These are phyloP conservation scores for Idaea dimidiata DNA, from an alignment of 2,888 invertebrate species.

Conservation along the genomic window DNA sequence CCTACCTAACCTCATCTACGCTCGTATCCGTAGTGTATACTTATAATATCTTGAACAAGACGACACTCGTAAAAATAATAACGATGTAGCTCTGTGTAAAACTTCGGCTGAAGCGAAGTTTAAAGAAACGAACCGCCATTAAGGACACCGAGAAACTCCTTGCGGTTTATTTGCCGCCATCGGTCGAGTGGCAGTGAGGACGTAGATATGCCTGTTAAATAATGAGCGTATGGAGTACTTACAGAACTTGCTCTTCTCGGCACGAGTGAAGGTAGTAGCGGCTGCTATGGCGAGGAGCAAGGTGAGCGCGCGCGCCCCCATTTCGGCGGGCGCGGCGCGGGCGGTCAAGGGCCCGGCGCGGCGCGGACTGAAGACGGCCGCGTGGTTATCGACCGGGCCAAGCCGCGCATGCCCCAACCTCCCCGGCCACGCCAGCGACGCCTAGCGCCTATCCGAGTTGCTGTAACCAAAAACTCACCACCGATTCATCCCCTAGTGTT, in stretches of 20 bases:
- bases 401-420: slow-evolving; percentile 27
- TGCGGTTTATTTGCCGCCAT: slow-evolving; percentile 22
- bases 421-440: not conserved
- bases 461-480: slow-evolving; percentile 11
- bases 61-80: not conserved
- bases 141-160: slow-evolving; percentile 20
- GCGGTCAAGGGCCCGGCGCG: slow-evolving; percentile 53
- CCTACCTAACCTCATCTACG: slow-evolving; percentile 18
- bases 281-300: slow-evolving; percentile 59
- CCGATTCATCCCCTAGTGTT: slow-evolving; percentile 19
- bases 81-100: slow-evolving; percentile 22
- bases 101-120: slow-evolving; percentile 24
- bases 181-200: slow-evolving; percentile 5
- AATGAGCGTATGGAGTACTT: slow-evolving; percentile 43
- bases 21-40: slow-evolving; percentile 34
- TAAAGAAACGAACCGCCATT: slow-evolving; percentile 28
- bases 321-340: slow-evolving; percentile 72
- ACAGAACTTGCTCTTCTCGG: slow-evolving; percentile 80
- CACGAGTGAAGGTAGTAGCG: slow-evolving; percentile 51
- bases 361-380: slow-evolving; percentile 49
- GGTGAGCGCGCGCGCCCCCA: slow-evolving; percentile 68
- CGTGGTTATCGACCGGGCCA: slow-evolving; percentile 42
- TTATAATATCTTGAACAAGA: not conserved
- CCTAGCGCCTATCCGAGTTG: slow-evolving; percentile 1
- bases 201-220: slow-evolving; percentile 2